Evolutionary conservation across 2,113 vertebrate species (phyloP).

Genomic region (Festucalex cinctus): DNA sequence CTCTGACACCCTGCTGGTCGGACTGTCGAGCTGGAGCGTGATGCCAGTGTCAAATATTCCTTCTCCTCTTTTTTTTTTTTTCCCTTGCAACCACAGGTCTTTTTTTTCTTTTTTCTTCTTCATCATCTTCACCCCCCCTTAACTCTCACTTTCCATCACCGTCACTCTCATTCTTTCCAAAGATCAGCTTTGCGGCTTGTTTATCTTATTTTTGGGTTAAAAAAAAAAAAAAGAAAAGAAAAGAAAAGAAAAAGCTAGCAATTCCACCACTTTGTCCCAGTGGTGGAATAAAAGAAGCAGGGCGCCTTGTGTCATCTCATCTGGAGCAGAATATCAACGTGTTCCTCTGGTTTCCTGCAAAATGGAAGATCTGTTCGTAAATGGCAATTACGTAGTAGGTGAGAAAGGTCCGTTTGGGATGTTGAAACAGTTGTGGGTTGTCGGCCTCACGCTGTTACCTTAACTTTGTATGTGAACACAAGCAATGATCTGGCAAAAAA

Average conservation of each 20-base stretch:
- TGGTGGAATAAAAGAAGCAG: slow-evolving; percentile 42
- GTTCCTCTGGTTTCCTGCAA: slow-evolving; percentile 43
- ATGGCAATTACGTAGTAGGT: slow-evolving; percentile 35
- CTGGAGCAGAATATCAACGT: slow-evolving; percentile 43
- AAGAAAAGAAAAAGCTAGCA: slow-evolving; percentile 37
- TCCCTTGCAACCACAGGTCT: slow-evolving; percentile 11
- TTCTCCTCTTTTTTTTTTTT: slow-evolving; percentile 22
- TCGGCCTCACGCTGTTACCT: too few relatives aligned
- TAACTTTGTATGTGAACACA: too few relatives aligned
- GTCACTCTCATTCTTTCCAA: slow-evolving; percentile 32
- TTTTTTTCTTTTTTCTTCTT: slow-evolving; percentile 2
- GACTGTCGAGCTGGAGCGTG: slow-evolving; percentile 52
- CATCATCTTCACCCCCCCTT: neutral
- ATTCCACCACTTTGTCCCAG: slow-evolving; percentile 34
- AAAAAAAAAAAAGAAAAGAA: slow-evolving; percentile 42
- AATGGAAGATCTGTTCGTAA: slow-evolving; percentile 53
- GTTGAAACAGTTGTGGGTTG: slow-evolving; percentile 17
- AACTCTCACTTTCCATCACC: slow-evolving; percentile 20
- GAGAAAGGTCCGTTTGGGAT: slow-evolving; percentile 29
- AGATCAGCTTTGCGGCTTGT: slow-evolving; percentile 32
- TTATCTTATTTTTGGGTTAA: slow-evolving; percentile 49
- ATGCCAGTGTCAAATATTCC: slow-evolving; percentile 41
- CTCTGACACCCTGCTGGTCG: slow-evolving; percentile 41
- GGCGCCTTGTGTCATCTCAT: slow-evolving; percentile 35
- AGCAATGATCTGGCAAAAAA: too few relatives aligned